A percentile compares a stretch with the other conserved stretches of the same genome.
phyloP scores from a whole-genome alignment of 1,140 invertebrate species.

The Belonocnema kinseyi region DNA sequence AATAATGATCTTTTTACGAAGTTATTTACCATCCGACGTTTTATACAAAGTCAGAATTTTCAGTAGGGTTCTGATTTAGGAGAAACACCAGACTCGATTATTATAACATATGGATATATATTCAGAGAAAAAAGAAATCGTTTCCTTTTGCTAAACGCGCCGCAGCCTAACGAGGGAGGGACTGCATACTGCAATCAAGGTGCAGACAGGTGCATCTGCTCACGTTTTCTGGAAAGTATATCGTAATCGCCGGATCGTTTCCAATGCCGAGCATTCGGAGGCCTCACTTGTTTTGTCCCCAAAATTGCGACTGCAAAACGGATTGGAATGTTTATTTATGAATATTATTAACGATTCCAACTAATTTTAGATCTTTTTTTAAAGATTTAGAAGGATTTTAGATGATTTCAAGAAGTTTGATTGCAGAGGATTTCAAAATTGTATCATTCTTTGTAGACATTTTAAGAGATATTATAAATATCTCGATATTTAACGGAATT shows the following conservation, averaged over 20 bases:
- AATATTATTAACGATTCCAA: too few relatives aligned
- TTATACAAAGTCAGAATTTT: background rate
- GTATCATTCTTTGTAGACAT: too few relatives aligned
- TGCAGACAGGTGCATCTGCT: conserved; percentile 19
- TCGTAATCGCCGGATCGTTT: conserved; percentile 17
- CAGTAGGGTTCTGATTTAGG: background rate
- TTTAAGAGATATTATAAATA: too few relatives aligned
- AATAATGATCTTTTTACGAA: too few relatives aligned
- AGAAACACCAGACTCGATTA: background rate
- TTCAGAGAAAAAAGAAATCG: background rate
- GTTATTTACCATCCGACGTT: too few relatives aligned
- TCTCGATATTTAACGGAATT: too few relatives aligned
- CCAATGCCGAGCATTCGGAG: background rate
- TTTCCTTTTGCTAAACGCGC: conserved; percentile 9
- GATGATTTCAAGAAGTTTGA: too few relatives aligned
- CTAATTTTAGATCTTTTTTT: too few relatives aligned
- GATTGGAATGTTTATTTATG: conserved; percentile 11
- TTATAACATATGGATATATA: background rate
- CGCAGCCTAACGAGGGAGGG: conserved; percentile 5
- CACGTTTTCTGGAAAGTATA: conserved; percentile 10
- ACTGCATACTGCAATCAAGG: conserved; percentile 17
- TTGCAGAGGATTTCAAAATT: too few relatives aligned
- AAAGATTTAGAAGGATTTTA: too few relatives aligned
- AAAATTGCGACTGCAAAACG: background rate
- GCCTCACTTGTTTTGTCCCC: conserved; percentile 1